These are phyloP conservation scores for Operophtera brumata DNA, from an alignment of 2,888 invertebrate species.

Conservation along the genomic window DNA sequence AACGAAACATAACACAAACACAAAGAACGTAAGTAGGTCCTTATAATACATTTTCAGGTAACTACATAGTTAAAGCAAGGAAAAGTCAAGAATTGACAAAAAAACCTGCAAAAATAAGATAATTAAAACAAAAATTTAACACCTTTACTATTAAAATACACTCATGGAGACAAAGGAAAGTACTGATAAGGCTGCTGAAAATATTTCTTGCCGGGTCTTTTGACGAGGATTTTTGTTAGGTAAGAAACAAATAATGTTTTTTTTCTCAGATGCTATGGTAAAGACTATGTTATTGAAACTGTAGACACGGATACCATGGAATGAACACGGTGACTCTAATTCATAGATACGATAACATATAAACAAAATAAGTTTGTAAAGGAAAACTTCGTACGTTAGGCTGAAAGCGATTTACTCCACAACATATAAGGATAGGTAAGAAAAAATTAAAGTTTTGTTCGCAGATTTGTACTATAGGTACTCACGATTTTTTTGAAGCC, in stretches of 20 bases:
- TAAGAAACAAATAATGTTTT: not conserved
- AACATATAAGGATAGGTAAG: not conserved
- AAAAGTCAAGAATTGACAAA: not conserved
- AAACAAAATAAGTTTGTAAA: not conserved
- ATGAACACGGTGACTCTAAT: no score
- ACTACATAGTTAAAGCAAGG: not conserved
- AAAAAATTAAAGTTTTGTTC: not conserved
- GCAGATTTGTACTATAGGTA: not conserved
- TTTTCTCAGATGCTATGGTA: constrained; percentile 1
- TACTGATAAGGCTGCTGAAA: not conserved
- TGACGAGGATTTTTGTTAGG: not conserved
- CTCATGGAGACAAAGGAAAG: not conserved
- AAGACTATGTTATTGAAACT: not conserved
- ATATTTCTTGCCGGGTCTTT: not conserved
- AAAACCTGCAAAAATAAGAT: no score
- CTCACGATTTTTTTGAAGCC: not conserved
- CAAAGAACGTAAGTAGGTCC: not conserved
- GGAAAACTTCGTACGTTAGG: not conserved
- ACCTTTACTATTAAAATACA: not conserved
- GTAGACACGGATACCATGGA: no score
- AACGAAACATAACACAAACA: not conserved
- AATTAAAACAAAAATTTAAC: no score
- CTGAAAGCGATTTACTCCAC: not conserved
- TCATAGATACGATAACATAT: no score
- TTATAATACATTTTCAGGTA: constrained; percentile 1